These are phyloP conservation scores for Eupithecia tripunctaria DNA, from an alignment of 2,888 invertebrate genomes.

Conservation along the genomic window DNA sequence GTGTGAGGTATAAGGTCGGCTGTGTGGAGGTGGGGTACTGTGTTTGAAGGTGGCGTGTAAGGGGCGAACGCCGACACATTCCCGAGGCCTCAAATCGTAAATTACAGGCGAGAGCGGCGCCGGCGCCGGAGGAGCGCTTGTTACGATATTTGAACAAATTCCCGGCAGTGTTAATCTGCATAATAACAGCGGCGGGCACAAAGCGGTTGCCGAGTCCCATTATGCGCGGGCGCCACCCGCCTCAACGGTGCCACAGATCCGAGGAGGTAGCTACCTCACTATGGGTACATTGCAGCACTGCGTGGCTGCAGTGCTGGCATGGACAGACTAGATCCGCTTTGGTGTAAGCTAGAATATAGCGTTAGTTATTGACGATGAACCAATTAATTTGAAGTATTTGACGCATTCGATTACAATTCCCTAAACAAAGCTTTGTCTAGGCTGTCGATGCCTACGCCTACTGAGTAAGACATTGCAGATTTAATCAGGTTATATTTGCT, in stretches of 20 bases:
- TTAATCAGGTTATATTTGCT: not conserved
- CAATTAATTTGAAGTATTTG: not conserved
- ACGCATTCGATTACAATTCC: not conserved
- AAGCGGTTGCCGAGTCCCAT: conserved; percentile 81
- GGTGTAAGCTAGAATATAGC: not conserved
- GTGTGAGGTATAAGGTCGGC: conserved; percentile 11
- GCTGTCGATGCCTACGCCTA: not conserved
- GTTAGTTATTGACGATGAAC: not conserved
- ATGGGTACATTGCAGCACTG: not conserved
- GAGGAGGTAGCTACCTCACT: conserved; percentile 20
- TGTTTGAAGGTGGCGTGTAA: conserved; percentile 39
- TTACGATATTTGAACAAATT: conserved; percentile 85
- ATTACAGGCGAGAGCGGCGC: conserved; percentile 75
- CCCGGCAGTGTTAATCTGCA: conserved; percentile 85
- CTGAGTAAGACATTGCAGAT: not conserved
- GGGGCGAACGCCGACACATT: conserved; percentile 69
- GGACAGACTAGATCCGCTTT: not conserved
- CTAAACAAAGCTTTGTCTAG: not conserved
- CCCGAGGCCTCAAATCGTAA: conserved; percentile 76
- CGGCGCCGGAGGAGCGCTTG: conserved; percentile 82
- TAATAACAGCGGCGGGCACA: conserved; percentile 82
- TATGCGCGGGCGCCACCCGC: conserved; percentile 82
- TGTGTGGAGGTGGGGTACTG: conserved; percentile 27
- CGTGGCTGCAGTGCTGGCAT: not conserved
- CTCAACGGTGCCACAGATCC: conserved; percentile 54